Conservation (phyloP, 1,140 invertebrate species). For the Cepaea nemoralis region DNA sequence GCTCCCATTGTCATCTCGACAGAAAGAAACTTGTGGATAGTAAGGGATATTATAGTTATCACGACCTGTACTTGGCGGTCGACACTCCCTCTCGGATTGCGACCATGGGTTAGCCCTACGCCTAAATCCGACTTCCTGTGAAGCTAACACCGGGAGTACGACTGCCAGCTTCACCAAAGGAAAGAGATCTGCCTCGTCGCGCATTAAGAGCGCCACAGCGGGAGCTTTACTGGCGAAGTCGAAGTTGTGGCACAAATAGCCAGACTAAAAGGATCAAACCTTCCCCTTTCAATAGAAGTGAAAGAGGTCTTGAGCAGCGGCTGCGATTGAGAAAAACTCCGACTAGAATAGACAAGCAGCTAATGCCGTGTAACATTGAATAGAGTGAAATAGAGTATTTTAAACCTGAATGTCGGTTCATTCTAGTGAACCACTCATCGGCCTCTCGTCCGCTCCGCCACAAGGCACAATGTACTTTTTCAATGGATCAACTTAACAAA, state of each 20-base stretch:
- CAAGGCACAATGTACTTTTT: background rate
- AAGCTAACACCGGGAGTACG: background rate
- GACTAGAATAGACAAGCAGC: background rate
- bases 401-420: background rate
- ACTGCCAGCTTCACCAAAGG: background rate
- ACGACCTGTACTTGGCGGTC: background rate
- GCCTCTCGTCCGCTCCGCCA: background rate
- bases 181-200: background rate
- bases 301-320: background rate
- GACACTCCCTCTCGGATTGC: background rate
- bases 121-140: background rate
- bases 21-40: background rate
- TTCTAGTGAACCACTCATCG: background rate
- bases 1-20: background rate
- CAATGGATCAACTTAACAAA: background rate
- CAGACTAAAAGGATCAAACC: background rate
- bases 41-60: slow-evolving; percentile 19
- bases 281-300: background rate
- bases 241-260: background rate
- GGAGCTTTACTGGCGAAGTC: background rate
- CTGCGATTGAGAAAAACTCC: slow-evolving; percentile 6
- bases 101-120: background rate
- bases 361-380: background rate
- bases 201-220: background rate
- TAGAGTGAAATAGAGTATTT: slow-evolving; percentile 18